phyloP scores from a whole-genome alignment of 35 echinoderm and acorn worm species.

The Lytechinus variegatus region DNA sequence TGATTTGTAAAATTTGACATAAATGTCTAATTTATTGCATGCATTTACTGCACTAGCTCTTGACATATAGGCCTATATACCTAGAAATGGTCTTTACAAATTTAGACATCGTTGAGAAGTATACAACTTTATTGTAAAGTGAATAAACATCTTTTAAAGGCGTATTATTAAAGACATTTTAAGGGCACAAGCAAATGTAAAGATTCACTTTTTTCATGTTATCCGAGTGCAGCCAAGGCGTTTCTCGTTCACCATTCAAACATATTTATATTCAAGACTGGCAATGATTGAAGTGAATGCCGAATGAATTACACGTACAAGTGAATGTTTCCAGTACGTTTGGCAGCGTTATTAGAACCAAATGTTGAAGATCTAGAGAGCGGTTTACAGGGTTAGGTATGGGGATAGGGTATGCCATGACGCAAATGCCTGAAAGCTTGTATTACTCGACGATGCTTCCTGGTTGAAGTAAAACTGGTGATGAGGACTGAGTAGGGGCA shows the following conservation, averaged over 20 bases:
- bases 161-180: not conserved
- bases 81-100: no score
- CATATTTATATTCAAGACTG: not conserved
- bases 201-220: not conserved
- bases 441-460: not conserved
- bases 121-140: not conserved
- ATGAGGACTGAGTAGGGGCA: not conserved
- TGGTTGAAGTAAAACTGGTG: not conserved
- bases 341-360: not conserved
- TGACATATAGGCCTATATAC: no score
- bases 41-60: no score
- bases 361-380: not conserved
- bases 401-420: not conserved
- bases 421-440: not conserved
- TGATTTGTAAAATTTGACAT: not conserved
- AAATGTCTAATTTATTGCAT: no score
- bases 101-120: not conserved
- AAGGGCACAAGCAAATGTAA: not conserved
- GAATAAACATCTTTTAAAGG: not conserved
- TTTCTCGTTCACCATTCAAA: not conserved
- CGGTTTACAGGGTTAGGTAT: not conserved
- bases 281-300: not conserved
- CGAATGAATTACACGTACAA: not conserved
- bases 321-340: not conserved
- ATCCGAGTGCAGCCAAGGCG: not conserved